Percentiles rank a stretch among this genome's conserved stretches.
Evolutionary conservation across 2,888 invertebrate genomes (phyloP).

Genomic region (Amphimallon solstitiale): DNA sequence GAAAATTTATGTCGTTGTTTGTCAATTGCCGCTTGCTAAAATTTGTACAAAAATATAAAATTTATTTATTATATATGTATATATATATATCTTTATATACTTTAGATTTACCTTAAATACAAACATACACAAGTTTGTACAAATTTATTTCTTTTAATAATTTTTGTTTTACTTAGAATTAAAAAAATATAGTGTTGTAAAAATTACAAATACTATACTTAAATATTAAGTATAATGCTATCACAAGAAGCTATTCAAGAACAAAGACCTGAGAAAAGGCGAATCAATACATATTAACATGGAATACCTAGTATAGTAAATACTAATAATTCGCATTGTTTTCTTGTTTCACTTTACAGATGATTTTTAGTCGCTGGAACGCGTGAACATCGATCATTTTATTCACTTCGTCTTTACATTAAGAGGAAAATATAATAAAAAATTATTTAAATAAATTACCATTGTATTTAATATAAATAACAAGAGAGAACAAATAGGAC

Average conservation of each 20-base stretch:
- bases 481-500: conserved; percentile 2
- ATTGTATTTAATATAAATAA: conserved; percentile 38
- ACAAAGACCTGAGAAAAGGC: conserved; percentile 42
- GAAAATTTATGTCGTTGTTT: conserved; percentile 4
- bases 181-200: conserved; percentile 50
- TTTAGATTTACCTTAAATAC: conserved; percentile 18
- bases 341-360: background rate
- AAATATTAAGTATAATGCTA: conserved; percentile 61
- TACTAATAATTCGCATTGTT: conserved; percentile 16
- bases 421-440: background rate
- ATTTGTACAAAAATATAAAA: conserved; percentile 33
- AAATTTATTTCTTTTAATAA: conserved; percentile 9
- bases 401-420: background rate
- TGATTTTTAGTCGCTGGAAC: background rate
- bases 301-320: background rate
- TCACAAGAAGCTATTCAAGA: conserved; percentile 54
- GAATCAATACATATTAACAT: conserved; percentile 18
- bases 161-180: conserved; percentile 8
- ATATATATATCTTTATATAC: background rate
- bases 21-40: conserved; percentile 28
- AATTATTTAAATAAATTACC: conserved; percentile 32
- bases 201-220: conserved; percentile 60
- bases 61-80: no score
- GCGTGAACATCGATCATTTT: no score
- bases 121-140: conserved; percentile 33